phyloP scores from a whole-genome alignment of 2,113 vertebrate genomes.

The Larimichthys polyactis region DNA sequence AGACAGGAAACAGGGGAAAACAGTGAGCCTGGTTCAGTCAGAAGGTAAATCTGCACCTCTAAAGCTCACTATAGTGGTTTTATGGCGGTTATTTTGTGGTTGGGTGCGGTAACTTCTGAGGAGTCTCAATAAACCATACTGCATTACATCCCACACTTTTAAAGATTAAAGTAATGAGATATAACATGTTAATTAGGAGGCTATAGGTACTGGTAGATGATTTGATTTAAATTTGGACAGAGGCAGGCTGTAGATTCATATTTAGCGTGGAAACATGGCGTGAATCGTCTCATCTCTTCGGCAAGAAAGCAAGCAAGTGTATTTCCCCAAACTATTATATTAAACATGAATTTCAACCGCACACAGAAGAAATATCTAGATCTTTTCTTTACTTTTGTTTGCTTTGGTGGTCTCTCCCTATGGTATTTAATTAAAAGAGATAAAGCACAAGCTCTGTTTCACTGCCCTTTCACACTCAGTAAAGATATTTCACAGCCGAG shows the following conservation, averaged over 20 bases:
- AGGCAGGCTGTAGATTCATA: not conserved
- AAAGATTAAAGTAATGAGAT: too few species aligned
- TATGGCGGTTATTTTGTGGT: too few species aligned
- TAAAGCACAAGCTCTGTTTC: slow-evolving; percentile 2
- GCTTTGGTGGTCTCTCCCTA: not conserved
- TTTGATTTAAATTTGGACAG: not conserved
- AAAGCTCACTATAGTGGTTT: too few species aligned
- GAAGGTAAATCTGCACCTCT: too few species aligned
- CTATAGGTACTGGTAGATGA: not conserved
- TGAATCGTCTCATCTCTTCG: not conserved
- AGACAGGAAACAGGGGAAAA: too few species aligned
- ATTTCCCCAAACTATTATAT: too few species aligned
- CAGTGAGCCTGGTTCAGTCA: too few species aligned
- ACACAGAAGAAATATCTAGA: not conserved
- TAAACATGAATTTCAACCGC: not conserved
- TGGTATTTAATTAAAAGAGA: slow-evolving; percentile 13
- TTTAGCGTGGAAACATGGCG: not conserved
- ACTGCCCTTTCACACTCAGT: slow-evolving; percentile 17
- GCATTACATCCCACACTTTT: too few species aligned
- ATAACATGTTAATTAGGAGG: too few species aligned
- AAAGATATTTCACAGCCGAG: slow-evolving; percentile 20
- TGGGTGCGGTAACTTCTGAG: too few species aligned
- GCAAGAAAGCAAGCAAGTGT: not conserved
- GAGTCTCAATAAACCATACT: too few species aligned
- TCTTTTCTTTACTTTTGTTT: not conserved